Evolutionary conservation across 1,140 invertebrate genomes (phyloP), one percentile per base, ranked within the genome.

Genomic region (Orchesella cincta): DNA sequence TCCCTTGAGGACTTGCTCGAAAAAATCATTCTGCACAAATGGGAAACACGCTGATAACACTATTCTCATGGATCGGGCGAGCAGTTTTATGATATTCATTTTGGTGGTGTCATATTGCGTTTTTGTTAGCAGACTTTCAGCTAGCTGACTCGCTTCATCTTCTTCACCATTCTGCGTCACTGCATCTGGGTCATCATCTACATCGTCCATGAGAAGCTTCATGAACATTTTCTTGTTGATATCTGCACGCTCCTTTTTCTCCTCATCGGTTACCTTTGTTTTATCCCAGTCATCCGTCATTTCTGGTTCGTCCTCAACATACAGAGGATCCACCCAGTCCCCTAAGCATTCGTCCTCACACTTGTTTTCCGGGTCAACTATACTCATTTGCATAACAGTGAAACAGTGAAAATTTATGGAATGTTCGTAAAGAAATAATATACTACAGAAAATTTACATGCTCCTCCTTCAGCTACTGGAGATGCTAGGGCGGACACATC

Each of bases 171-270:
- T 14, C 12, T 57, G n/a, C 67, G 34, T 51, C 35, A 5, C 23
- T 64, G 5, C 23, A 12, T 64, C 57, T 23, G 57, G 57, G 29
- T 39, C 71, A 29, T 73, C 71, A 2, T 31, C 67, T 12, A 5
- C 71, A 51, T 73, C 67, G 12, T 71, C 67, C 18, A 14, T 12
- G 26, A 71, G 26, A 18, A 73, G 71, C 23, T 16, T 14, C 12
- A 73, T 28, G 26, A 73, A 73, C 34, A 73, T 46, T 36, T 73
- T 26, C 26, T 26, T 36, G 29, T 36, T 73, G 33, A 73, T 12
- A 1, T 3, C 23, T 18, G 14, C 18, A 1, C 5, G 16, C 23
- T 39, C 33, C 26, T 36, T 51, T 14, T 18, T 29, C 71, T 73
- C 34, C 14, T 36, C 39, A 29, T 20, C 34, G 16, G 18, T 2